Evolutionary conservation across 2,888 invertebrate species (phyloP), one percentile per base, ranked within the genome.

Genomic region (Pelosia muscerda): DNA sequence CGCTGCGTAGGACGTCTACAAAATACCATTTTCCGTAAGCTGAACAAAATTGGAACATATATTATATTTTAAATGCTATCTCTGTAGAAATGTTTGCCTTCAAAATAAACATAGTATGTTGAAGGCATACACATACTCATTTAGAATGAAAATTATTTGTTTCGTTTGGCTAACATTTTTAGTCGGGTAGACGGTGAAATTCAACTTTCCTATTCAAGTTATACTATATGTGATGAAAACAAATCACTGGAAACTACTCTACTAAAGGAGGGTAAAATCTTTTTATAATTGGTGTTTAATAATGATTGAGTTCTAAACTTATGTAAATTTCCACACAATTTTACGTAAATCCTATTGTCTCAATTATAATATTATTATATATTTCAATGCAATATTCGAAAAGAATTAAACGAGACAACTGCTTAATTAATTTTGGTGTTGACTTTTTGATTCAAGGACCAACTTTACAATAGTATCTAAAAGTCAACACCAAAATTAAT

Each of bases 1-100:
- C 74, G 81, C 76, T 83, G 85, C 81, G 75, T 78, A 76, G 72
- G 73, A 75, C 81, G 78, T 84, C 78, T 78, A 82, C 82, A 73
- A 82, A 84, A 84, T 83, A 83, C 75, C 82, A 81, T 83, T 81
- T 69, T 79, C 66, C 72, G 64, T 74, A 70, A 74, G 70, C 72
- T 63, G 38, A 73, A 63, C 65, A 67, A 73, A 81, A 72, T 69
- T 73, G 65, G 66, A 68, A 69, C 67, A 71, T 70, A 72, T 76
- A 74, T 74, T 72, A 69, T 73, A 68, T 76, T 80, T 76, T 72
- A 66, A 72, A 78, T 69, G 62, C 66, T 74, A 26, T 66, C 60
- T 72, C 65, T 25, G 63, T 49, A 34, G 56, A 63, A 65, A 65
- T 69, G 60, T 69, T 71, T 54, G 66, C 31, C 60, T 34, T 72